Percentiles rank a stretch among this genome's conserved stretches.
Evolutionary conservation across 2,113 vertebrate genomes (phyloP).

Genomic region (Octodon degus): DNA sequence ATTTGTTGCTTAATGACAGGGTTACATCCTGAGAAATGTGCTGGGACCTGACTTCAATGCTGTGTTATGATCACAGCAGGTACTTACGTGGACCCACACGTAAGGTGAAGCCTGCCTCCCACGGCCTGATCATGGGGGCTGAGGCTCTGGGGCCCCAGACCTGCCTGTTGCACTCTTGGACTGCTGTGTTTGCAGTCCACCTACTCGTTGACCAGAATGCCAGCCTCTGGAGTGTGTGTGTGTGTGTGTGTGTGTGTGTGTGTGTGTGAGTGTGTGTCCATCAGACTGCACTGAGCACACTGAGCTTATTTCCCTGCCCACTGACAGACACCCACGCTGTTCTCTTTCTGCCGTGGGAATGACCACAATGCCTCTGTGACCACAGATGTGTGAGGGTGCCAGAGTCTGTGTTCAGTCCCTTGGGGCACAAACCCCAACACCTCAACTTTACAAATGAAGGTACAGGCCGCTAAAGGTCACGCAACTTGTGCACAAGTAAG

Average conservation of each 20-base stretch:
- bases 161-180: neutral
- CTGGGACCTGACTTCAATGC: no score
- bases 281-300: accelerated
- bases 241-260: no score
- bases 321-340: accelerated
- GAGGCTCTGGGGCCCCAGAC: neutral
- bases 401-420: neutral
- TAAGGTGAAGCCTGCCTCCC: neutral
- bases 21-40: neutral
- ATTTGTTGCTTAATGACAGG: accelerated
- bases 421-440: no score
- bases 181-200: accelerated
- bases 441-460: neutral
- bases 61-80: neutral
- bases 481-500: neutral
- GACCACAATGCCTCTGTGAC: accelerated
- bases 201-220: neutral
- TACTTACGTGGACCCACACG: neutral
- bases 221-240: no score
- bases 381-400: accelerated
- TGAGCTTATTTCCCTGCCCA: neutral
- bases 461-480: no score
- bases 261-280: no score
- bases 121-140: neutral
- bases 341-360: neutral